phyloP scores from a whole-genome alignment of 2,797 vertebrate genomes.

The Oreortyx pictus region DNA sequence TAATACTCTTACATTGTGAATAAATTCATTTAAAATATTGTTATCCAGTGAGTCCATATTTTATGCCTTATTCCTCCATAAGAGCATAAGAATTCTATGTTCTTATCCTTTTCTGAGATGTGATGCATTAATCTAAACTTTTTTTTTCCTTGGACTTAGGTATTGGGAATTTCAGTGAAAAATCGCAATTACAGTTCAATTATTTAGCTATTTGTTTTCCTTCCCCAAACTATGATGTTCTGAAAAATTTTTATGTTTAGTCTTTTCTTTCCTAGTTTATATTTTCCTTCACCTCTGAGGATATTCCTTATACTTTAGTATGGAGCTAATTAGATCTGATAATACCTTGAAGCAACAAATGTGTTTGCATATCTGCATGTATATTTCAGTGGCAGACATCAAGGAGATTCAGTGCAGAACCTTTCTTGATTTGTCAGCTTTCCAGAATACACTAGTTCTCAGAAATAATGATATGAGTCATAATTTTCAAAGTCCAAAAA shows the following conservation, averaged over 20 bases:
- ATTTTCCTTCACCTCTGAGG: background rate
- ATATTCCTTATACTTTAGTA: background rate
- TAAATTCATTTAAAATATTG: background rate
- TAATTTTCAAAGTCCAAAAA: background rate
- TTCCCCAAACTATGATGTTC: background rate
- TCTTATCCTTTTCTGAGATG: background rate
- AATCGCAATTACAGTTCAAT: background rate
- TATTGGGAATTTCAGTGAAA: background rate
- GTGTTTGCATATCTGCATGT: fast-evolving
- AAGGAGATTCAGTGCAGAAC: background rate
- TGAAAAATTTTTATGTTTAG: background rate
- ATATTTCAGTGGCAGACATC: background rate
- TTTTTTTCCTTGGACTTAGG: background rate
- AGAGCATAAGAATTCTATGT: background rate
- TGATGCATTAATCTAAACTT: fast-evolving
- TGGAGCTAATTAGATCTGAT: conserved; percentile 13
- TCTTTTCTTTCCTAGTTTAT: background rate
- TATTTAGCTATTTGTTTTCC: background rate
- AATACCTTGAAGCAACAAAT: conserved; percentile 25
- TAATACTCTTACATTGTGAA: background rate
- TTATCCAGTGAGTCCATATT: background rate
- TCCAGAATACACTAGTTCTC: background rate
- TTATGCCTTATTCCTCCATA: background rate
- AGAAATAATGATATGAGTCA: background rate
- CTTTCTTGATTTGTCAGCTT: background rate